phyloP scores from a whole-genome alignment of 2,113 vertebrate species.

The Glareola pratincola region DNA sequence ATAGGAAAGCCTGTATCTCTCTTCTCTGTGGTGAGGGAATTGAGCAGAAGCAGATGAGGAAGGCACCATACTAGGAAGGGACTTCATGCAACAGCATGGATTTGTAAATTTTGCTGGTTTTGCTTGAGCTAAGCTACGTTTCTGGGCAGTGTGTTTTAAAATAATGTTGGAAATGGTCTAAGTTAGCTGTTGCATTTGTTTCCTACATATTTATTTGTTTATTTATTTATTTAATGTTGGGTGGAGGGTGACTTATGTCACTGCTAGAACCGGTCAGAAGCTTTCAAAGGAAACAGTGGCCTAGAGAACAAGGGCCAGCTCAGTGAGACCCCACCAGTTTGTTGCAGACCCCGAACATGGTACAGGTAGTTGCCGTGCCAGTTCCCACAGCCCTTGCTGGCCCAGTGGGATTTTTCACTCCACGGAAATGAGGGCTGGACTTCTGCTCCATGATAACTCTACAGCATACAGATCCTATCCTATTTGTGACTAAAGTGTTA shows the following conservation, averaged over 20 bases:
- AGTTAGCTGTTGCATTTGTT: neutral
- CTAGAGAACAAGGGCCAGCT: neutral
- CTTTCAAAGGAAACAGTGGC: neutral
- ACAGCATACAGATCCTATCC: neutral
- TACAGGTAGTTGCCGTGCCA: neutral
- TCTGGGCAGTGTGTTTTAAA: neutral
- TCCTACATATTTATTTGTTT: neutral
- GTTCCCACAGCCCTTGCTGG: neutral
- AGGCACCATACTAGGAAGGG: neutral
- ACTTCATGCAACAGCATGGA: neutral
- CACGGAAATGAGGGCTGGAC: neutral
- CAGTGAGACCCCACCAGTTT: neutral
- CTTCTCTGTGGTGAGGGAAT: neutral
- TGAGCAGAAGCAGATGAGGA: neutral
- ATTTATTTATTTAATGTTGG: neutral
- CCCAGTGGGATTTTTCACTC: neutral
- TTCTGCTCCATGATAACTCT: neutral
- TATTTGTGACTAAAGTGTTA: neutral
- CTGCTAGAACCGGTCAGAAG: neutral
- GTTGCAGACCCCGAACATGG: rapidly evolving
- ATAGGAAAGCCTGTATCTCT: neutral
- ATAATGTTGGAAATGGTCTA: neutral
- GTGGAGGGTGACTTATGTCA: neutral
- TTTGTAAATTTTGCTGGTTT: neutral
- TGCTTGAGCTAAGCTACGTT: neutral